Conservation (phyloP, 2,113 vertebrate species). For the Limnothrissa miodon region DNA sequence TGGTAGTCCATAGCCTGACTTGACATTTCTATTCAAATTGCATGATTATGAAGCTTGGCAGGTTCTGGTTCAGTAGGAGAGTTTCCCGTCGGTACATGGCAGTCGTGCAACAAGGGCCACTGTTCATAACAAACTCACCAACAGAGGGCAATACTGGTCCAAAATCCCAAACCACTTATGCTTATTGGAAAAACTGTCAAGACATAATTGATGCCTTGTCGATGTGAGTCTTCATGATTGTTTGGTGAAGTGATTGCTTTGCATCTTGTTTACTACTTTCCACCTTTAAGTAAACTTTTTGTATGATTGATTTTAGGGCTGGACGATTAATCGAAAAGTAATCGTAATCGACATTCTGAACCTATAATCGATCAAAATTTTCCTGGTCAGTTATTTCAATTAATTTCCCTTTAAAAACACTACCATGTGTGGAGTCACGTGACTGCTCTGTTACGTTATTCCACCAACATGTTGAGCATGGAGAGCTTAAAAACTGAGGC, state of each 20-base stretch:
- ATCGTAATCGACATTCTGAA: no score
- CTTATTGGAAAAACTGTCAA: background rate
- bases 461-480: no score
- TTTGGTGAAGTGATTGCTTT: background rate
- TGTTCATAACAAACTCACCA: slow-evolving; percentile 27
- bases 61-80: background rate
- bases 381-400: no score
- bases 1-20: background rate
- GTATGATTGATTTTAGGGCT: no score
- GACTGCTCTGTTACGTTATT: no score
- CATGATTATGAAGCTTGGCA: background rate
- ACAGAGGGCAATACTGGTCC: slow-evolving; percentile 58
- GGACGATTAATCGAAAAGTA: no score
- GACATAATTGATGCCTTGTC: background rate
- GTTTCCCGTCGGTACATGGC: background rate
- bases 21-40: background rate
- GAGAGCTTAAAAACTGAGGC: no score
- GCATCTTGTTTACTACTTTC: background rate
- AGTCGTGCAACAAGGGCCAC: background rate
- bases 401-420: no score
- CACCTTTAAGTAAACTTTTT: no score
- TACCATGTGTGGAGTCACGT: no score
- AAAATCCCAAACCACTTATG: background rate
- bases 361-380: no score
- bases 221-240: background rate